Evolutionary conservation across 1,140 invertebrate genomes (phyloP), one percentile per base, ranked within the genome.

Genomic region (Chrysopa pallens): DNA sequence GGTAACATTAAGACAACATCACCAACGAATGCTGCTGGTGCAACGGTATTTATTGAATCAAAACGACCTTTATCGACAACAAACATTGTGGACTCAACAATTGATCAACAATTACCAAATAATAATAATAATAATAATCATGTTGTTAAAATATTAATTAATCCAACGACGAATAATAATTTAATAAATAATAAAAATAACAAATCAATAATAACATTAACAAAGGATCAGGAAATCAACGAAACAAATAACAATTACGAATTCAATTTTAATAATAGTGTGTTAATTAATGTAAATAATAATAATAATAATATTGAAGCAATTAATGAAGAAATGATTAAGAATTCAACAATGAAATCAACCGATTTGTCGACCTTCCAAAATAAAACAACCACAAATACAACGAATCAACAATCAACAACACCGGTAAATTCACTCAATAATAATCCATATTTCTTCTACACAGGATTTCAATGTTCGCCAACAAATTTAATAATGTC

Each of bases 91-190:
- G 46, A 54, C 43, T 52, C 56, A 50, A 45, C 53, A 61, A 56
- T 60, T 57, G 61, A 62, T 60, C 63, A 50, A 57, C 54, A 58
- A 57, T 60, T 54, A 59, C 52, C 58, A 60, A 33, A 33, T 12
- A 33, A 12, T 33, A 33, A 33, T 12, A 17, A 55, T 59, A 60
- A 41, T 36, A 50, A 39, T 44, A 56, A 60, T 9, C 73, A 78
- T 57, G 74, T 78, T 45, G 74, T 78, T 35, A 78, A 76, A 45
- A 78, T 79, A 53, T 69, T 67, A 53, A 76, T 79, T 52, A 76
- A 74, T 55, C 70, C 74, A 7, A 64, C 67, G 45, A 56, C 53
- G 56, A 55, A 58, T 40, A 62, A 23, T 23, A 23, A 23, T 23
- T 23, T 23, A 23, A 23, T 23, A 2, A 23, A 23, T 23, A 23